Evolutionary conservation across 1,140 invertebrate species (phyloP), one percentile per base, ranked within the genome.

Genomic region (Scaptodrosophila lebanonensis): DNA sequence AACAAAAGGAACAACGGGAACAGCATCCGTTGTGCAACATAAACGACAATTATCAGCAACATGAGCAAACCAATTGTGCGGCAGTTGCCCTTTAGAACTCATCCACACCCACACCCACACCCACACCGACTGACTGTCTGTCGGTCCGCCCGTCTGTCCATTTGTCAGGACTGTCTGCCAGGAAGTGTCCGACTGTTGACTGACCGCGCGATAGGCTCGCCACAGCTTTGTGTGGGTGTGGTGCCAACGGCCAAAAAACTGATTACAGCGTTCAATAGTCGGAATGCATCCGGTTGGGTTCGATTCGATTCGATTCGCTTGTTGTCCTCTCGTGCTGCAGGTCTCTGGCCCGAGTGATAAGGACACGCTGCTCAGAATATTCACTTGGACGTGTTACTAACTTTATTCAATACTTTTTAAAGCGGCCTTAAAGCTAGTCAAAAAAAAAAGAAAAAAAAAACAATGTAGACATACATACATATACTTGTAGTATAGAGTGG

Each of bases 371-470:
- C 22, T 9, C 7, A n/a, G n/a, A n/a, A n/a, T n/a, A n/a, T n/a
- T n/a, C 3, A 17, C 54, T 73, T 49, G 73, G 67, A 68, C 67
- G 45, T n/a, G n/a, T 60, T 72, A 57, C 67, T 72, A 68, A 59
- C 72, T 77, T 77, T 77, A 77, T 77, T 77, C 54, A 77, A 77
- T 77, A 72, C 72, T 60, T 79, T n/a, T 76, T 70, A 66, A 49
- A 66, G 33, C 11, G 42, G 44, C n/a, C 71, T 77, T 77, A 77
- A 40, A 44, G 22, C 58, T 77, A 79, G 12, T 9, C 43, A 59
- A 32, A 49, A 63, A 75, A 52, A 76, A 62, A 18, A 48, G 11
- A 30, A 39, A 54, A 58, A 52, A 54, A 45, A 47, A 54, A 48
- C 39, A 52, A 56, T 32, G 38, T n/a, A 20, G 5, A 12, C 56